Evolutionary conservation across 2,797 vertebrate genomes (phyloP), one percentile per base, ranked within the genome.

Genomic region (Pteronotus mesoamericanus): DNA sequence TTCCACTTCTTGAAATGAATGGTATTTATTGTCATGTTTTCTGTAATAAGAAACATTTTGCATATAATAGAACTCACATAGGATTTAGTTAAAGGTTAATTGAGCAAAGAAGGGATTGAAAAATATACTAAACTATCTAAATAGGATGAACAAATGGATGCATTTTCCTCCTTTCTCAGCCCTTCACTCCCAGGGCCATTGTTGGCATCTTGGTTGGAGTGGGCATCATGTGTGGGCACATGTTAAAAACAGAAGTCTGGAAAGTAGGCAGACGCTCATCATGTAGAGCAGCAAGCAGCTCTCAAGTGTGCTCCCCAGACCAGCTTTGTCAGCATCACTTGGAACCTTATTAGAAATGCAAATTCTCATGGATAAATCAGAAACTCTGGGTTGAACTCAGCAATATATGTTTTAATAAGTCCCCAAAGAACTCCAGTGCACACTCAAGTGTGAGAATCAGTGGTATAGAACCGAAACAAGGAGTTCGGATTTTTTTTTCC

Each of bases 31-130:
- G 7, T 29, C 51, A 6, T 55, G 12, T 79, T 53, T 57, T 72
- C 39, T 86, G 8, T 78, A 57, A 37, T 48, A 68, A 84, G 77
- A 78, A 89, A 19, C 5, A 16, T 19, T 91, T 89, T 74, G 24
- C 32, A 29, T 42, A 4, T 59, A 26, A 69, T 44, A 84, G 9
- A 69, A 77, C 77, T 74, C 44, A 80, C 6, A 2, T 74, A 64
- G 57, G n/a, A 89, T 44, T 53, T 57, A 71, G 74, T 66, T 75
- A 79, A 92, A 95, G 91, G 57, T 59, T 74, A 87, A n/a, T 55
- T 72, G 9, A 74, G 4, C 68, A 83, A 39, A 89, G 95, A 84
- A 29, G 18, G 26, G 46, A 59, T 64, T 88, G 66, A 75, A 71
- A 37, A 87, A 15, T 24, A 21, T 8, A 61, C 8, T 71, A 61